Base-by-base conservation (phyloP, 2,113 vertebrate genomes). In the Datnioides undecimradiatus region DNA sequence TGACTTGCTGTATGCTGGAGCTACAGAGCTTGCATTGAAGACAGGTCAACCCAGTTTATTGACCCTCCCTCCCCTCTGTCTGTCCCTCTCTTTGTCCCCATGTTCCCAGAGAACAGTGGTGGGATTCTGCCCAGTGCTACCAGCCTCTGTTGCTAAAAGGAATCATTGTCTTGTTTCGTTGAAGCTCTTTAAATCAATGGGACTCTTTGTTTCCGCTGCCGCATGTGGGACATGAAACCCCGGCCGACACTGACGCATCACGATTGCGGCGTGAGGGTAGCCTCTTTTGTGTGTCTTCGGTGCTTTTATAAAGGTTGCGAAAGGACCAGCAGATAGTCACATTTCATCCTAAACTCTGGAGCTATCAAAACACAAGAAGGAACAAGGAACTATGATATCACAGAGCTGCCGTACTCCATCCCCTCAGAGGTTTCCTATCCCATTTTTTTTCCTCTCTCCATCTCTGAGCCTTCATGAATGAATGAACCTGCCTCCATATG, bases 101-200 rank as follows among this genome's bases (percentile, higher is more conserved):
- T 67, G 72, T 91, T 88, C 87, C 81, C 90, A 82, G 79, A 85
- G 87, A 88, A 90, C 86, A 90, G 70, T 90, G 85, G 88, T 75
- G 83, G 90, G 87, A 85, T 71, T 84, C 88, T 91, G 82, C 81
- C 86, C 87, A 83, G 75, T 66, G 80, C 85, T 87, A 89, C 87
- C 90, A 90, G 88, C 76, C 85, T 79, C 83, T 87, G 71, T 83
- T 55, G 43, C 91, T 88, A 78, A 93, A 93, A 85, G 85, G 91
- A 89, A 64, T 80, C 90, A 92, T 94, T 94, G 93, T 93, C 81
- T 88, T 85, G 80, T 88, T 76, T 88, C 78, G 84, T 85, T 82
- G 76, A 29, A 12, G 80, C 74, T 66, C 29, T 13, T 72, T 67
- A 58, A 76, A 84, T 94, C 85, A 93, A 94, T 90, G 86, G 82